A percentile compares a stretch with the other conserved stretches of the same genome.
Conservation (phyloP, 2,113 vertebrate genomes). For the Microtus oregoni region DNA sequence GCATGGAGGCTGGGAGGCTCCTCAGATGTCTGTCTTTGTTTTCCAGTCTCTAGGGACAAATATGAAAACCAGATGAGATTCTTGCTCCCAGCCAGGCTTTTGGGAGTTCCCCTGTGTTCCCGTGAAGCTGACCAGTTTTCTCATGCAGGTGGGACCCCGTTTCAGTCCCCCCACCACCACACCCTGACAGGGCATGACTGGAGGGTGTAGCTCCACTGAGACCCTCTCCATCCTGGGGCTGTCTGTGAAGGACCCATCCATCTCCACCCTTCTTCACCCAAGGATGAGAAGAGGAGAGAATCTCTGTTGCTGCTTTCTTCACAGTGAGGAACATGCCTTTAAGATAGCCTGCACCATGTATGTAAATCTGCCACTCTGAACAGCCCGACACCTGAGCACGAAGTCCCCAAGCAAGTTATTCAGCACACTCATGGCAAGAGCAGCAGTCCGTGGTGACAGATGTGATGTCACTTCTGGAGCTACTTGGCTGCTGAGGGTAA, state of each 20-base stretch:
- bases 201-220: not conserved
- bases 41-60: not conserved
- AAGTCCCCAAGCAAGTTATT: not conserved
- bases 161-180: not conserved
- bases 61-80: not conserved
- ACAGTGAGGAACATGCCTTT: not conserved
- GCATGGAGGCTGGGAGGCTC: accelerated
- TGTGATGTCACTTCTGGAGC: accelerated
- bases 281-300: not conserved
- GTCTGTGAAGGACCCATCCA: not conserved
- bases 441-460: accelerated
- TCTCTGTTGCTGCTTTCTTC: not conserved
- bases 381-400: not conserved
- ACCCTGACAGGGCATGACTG: not conserved
- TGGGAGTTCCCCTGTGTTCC: not conserved
- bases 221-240: not conserved
- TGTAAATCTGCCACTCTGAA: not conserved
- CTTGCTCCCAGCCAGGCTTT: too few species aligned
- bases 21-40: not conserved
- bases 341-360: not conserved
- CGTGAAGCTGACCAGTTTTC: not conserved
- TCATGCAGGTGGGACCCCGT: not conserved
- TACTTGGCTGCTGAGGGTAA: not conserved
- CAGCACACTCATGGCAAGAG: not conserved
- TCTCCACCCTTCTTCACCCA: not conserved